Conservation (phyloP, 2,113 vertebrate genomes). For the Lynx canadensis region DNA sequence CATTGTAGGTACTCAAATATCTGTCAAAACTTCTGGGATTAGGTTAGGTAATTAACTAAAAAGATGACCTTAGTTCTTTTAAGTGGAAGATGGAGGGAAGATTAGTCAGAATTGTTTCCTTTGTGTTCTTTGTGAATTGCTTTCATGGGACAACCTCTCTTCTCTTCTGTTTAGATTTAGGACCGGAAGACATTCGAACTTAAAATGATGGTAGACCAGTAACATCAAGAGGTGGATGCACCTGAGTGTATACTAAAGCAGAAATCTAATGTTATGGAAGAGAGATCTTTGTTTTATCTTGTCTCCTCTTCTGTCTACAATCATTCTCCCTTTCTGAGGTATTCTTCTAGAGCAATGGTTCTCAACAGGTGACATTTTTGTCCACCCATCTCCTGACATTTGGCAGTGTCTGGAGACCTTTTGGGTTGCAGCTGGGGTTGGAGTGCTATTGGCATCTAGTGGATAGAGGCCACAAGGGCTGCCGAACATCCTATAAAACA, state of each 20-base stretch:
- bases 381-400: background rate
- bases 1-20: slow-evolving; percentile 44
- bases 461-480: background rate
- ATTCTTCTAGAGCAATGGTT: slow-evolving; percentile 38
- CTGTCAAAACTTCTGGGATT: slow-evolving; percentile 37
- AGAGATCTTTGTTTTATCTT: slow-evolving; percentile 15
- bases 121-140: background rate
- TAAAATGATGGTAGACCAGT: slow-evolving; percentile 19
- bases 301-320: background rate
- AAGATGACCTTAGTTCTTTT: slow-evolving; percentile 23
- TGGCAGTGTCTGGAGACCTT: background rate
- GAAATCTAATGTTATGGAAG: background rate
- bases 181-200: background rate
- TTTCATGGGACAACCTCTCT: slow-evolving; percentile 13
- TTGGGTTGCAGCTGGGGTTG: background rate
- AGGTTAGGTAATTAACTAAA: slow-evolving; percentile 29
- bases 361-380: background rate
- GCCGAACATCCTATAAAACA: background rate
- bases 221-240: background rate
- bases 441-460: background rate
- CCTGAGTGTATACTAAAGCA: background rate
- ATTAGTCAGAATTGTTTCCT: slow-evolving; percentile 35
- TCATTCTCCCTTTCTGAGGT: background rate
- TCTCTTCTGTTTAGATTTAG: slow-evolving; percentile 7
- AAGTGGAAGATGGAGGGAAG: background rate